Evolutionary conservation across 2,113 vertebrate species (phyloP).

Genomic region (Delphinapterus leucas): DNA sequence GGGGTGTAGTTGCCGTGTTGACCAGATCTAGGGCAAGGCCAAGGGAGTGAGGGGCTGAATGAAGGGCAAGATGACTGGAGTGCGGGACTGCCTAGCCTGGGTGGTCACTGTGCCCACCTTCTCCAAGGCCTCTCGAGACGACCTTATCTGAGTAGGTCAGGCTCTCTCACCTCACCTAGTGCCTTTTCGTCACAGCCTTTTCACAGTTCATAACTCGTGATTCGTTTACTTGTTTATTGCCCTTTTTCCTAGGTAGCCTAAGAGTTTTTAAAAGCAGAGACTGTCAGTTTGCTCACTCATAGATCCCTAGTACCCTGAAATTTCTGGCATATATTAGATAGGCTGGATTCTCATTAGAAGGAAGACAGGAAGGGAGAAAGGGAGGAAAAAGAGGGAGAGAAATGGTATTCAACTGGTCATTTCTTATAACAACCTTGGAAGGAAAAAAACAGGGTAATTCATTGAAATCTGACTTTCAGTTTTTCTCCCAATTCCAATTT

Average conservation of each 20-base stretch:
- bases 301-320: background rate
- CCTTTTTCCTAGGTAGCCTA: background rate
- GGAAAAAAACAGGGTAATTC: background rate
- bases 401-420: background rate
- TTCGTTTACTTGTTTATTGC: background rate
- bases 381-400: background rate
- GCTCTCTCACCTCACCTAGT: background rate
- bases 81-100: rapidly evolving
- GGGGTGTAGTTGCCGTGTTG: background rate
- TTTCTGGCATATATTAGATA: background rate
- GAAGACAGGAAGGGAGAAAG: background rate
- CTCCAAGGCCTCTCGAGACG: background rate
- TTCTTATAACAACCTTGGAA: background rate
- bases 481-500: background rate
- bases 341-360: background rate
- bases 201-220: background rate
- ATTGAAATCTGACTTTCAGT: background rate
- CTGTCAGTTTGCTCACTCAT: background rate
- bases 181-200: background rate
- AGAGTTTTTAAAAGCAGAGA: background rate
- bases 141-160: background rate
- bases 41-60: background rate
- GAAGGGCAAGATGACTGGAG: background rate
- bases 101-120: background rate
- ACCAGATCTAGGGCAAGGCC: background rate